Base-by-base conservation (phyloP, 1,140 invertebrate genomes). In the Lerema accius region DNA sequence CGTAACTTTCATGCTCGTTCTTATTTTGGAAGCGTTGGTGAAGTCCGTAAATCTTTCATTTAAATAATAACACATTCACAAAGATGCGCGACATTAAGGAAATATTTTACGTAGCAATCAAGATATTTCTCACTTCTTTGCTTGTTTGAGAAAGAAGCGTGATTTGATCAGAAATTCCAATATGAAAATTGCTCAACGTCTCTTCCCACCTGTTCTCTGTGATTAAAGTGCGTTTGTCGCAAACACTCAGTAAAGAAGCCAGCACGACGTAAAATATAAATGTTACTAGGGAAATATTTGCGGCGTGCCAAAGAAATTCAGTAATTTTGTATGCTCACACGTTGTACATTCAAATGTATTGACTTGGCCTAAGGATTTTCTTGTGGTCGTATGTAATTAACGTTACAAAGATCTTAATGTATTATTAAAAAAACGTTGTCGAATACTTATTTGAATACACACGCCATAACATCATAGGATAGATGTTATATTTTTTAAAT, bases 181-280 rank as follows among this genome's bases (percentile, higher is more conserved):
- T 84, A 84, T 76, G 76, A 82, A 88, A 84, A 86, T 86, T 82
- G 78, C 78, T 79, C 75, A 71, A 71, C 74, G 74, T 60, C 62
- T 76, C 65, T 69, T 71, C 70, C 76, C 78, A 87, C 84, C 84
- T 85, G 84, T 83, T 82, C 76, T 67, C 84, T 65, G 82, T 87
- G 87, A 89, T 89, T 90, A 88, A 90, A 88, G 81, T 78, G 79
- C 76, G 81, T 84, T 74, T 59, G 63, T 42, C 67, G 69, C 78
- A 81, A 84, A 82, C 77, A 80, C 42, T 67, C 65, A 60, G 63
- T 58, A 65, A 71, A 78, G 71, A 65, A 65, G 64, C 46, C 43
- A 42, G 43, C 63, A 63, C 64, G 75, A 69, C 71, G 69, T 64
- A 77, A 69, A 86, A 82, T 82, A 83, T 83, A 84, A 88, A 90